Evolutionary conservation across 1,140 invertebrate genomes (phyloP).

Genomic region (Drosophila kepulauana): DNA sequence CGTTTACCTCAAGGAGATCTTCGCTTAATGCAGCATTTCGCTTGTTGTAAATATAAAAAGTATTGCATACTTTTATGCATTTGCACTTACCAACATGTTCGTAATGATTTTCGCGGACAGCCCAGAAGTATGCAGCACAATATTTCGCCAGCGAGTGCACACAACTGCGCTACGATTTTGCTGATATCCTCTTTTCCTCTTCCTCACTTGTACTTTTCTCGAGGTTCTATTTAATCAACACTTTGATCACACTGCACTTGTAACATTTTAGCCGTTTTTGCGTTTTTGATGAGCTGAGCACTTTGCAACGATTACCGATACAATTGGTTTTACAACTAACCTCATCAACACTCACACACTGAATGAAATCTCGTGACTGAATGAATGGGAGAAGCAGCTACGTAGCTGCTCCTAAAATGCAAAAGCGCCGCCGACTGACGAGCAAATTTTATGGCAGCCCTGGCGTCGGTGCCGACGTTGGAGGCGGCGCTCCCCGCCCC

Average conservation of each 20-base stretch:
- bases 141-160: slow-evolving; percentile 26
- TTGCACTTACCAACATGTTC: slow-evolving; percentile 74
- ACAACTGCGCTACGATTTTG: slow-evolving; percentile 19
- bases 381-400: slow-evolving; percentile 66
- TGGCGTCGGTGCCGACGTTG: slow-evolving; percentile 39
- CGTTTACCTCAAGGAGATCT: background rate
- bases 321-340: slow-evolving; percentile 68
- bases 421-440: slow-evolving; percentile 47
- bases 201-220: slow-evolving; percentile 5
- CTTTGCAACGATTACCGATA: slow-evolving; percentile 29
- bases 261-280: slow-evolving; percentile 39
- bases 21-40: background rate
- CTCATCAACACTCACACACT: slow-evolving; percentile 82
- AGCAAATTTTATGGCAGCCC: slow-evolving; percentile 33
- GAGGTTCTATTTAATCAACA: slow-evolving; percentile 21
- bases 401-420: slow-evolving; percentile 54
- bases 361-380: slow-evolving; percentile 73
- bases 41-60: background rate
- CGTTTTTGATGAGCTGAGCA: slow-evolving; percentile 28
- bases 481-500: slow-evolving; percentile 28
- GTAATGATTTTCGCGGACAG: slow-evolving; percentile 58
- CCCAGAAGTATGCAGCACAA: slow-evolving; percentile 72
- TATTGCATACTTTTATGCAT: slow-evolving; percentile 39
- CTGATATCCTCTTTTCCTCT: slow-evolving; percentile 1
- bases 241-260: slow-evolving; percentile 48